phyloP scores from a whole-genome alignment of 2,888 invertebrate genomes.

The Nomada ruficornis region DNA sequence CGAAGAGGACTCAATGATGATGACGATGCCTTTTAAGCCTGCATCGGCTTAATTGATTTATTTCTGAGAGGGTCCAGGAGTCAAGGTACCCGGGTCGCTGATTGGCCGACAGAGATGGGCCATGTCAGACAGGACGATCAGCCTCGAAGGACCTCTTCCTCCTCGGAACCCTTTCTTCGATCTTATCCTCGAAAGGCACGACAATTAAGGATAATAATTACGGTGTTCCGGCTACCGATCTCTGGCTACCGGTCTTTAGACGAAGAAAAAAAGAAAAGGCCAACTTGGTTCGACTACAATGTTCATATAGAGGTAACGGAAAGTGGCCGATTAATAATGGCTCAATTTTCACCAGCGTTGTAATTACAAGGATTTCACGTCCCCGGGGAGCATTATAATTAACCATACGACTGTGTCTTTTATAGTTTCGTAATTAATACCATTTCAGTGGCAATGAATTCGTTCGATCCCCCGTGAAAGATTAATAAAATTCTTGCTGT shows the following conservation, averaged over 20 bases:
- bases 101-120: slow-evolving; percentile 48
- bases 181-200: slow-evolving; percentile 68
- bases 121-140: slow-evolving; percentile 48
- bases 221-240: slow-evolving; percentile 68
- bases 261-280: neutral
- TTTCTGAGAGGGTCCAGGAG: slow-evolving; percentile 74
- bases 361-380: slow-evolving; percentile 49
- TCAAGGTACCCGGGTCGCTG: slow-evolving; percentile 48
- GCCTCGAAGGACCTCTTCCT: slow-evolving; percentile 60
- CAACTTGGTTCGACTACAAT: slow-evolving; percentile 27
- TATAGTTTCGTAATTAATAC: slow-evolving; percentile 32
- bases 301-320: slow-evolving; percentile 46
- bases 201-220: slow-evolving; percentile 74
- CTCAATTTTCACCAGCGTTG: slow-evolving; percentile 45
- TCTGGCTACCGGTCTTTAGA: slow-evolving; percentile 69
- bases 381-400: slow-evolving; percentile 11
- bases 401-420: slow-evolving; percentile 20
- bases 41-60: slow-evolving; percentile 82
- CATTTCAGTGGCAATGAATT: neutral
- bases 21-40: slow-evolving; percentile 78
- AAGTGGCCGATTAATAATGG: slow-evolving; percentile 59
- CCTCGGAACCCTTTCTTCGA: slow-evolving; percentile 66
- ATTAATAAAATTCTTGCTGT: too few relatives aligned
- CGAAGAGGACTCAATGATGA: slow-evolving; percentile 71
- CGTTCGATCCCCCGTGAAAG: neutral